Evolutionary conservation across 2,113 vertebrate genomes (phyloP).

Genomic region (Sialia sialis): DNA sequence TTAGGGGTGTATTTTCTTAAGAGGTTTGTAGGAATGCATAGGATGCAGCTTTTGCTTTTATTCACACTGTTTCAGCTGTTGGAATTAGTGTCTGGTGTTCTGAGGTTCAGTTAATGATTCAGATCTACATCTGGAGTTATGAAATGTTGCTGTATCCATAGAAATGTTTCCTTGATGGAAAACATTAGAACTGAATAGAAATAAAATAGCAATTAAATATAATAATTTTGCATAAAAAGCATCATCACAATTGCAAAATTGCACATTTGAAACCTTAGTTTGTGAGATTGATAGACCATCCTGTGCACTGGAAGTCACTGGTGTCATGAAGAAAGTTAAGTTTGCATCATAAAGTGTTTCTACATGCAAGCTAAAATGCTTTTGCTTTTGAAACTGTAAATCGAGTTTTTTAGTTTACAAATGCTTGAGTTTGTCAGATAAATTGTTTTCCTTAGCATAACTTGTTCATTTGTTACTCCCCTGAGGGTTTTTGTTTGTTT

Average conservation of each 20-base stretch:
- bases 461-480: background rate
- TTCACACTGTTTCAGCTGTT: conserved; percentile 23
- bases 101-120: conserved; percentile 13
- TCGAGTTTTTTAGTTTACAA: background rate
- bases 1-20: background rate
- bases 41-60: conserved; percentile 1
- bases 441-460: background rate
- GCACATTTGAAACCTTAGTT: background rate
- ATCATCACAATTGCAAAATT: background rate
- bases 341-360: background rate
- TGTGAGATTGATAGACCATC: background rate
- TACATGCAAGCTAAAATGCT: background rate
- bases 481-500: background rate
- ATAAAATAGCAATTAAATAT: conserved; percentile 37
- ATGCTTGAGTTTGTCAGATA: background rate
- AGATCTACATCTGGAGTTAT: conserved; percentile 7
- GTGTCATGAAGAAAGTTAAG: background rate
- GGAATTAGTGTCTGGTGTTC: background rate
- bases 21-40: background rate
- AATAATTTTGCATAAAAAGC: conserved; percentile 19
- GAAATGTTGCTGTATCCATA: conserved; percentile 7
- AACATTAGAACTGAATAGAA: conserved; percentile 14
- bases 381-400: background rate
- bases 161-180: conserved; percentile 1
- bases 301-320: background rate